Evolutionary conservation across 2,113 vertebrate species (phyloP), one percentile per base, ranked within the genome.

Genomic region (Proterorhinus semilunaris): DNA sequence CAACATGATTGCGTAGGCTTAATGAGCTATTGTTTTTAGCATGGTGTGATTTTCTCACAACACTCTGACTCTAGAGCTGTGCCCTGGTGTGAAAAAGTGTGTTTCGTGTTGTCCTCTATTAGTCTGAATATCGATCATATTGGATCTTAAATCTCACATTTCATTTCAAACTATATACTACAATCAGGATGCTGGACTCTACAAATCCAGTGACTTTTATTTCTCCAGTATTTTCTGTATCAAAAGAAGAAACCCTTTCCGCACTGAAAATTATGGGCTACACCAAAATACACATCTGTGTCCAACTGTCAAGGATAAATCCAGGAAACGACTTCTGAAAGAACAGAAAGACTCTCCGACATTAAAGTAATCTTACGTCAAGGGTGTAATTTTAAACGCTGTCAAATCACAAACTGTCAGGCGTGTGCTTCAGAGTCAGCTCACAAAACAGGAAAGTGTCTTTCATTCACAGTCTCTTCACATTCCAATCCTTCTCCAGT

Each of bases 391-490:
- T 58, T 58, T 58, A 27, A 58, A 58, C 36, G 55, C 7, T 58
- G 55, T 58, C 55, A 58, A 58, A 58, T 58, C 55, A 42, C 11
- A 58, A 58, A 58, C 55, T 58, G 55, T 42, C 55, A 58, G 27
- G 12, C 27, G 1, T 58, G 55, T 58, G 27, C 55, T 53, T 16
- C 15, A n/a, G 15, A 53, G 51, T 53, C 55, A 11, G 4, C 46
- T 42, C 55, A 58, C 55, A 57, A 57, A 57, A 57, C 54, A 57
- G 55, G 21, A 55, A 55, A 55, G 27, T 55, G 53, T 55, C 53
- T 55, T 55, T 55, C 53, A 27, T 55, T 55, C 10, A 27, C 17
- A 21, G 10, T 55, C 11, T 16, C n/a, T 55, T 10, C 17, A 55
- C 27, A 27, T 55, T 6, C 27, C 27, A 36, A 5, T 36, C 27